A percentile compares a stretch with the other conserved stretches of the same genome.
Evolutionary conservation across 2,888 invertebrate genomes (phyloP).

Genomic region (Ashinkailepas kermadecensis): DNA sequence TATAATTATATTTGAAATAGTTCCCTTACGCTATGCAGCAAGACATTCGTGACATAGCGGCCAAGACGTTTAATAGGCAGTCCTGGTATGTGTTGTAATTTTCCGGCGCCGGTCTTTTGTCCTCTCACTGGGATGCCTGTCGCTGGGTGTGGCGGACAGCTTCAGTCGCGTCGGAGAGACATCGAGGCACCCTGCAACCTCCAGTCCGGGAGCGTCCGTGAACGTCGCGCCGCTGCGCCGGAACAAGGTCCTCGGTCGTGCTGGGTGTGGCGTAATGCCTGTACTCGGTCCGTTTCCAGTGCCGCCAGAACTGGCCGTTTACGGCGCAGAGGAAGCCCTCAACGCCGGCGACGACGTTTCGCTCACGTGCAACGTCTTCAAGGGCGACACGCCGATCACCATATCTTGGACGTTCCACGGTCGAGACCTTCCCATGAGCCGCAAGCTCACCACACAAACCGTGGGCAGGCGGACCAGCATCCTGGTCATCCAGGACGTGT

Average conservation of each 20-base stretch:
- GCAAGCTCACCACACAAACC: conserved; percentile 33
- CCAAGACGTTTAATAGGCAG: too few relatives aligned
- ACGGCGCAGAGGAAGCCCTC: conserved; percentile 33
- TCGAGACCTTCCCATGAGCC: conserved; percentile 36
- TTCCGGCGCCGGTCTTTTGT: neutral
- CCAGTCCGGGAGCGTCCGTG: too few relatives aligned
- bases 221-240: too few relatives aligned
- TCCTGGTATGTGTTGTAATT: too few relatives aligned
- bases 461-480: conserved; percentile 34
- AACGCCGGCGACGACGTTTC: conserved; percentile 67
- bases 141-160: neutral
- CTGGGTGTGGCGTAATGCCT: neutral
- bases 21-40: too few relatives aligned
- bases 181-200: neutral
- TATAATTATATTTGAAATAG: too few relatives aligned
- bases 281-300: conserved; percentile 46
- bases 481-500: conserved; percentile 36
- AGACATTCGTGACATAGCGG: too few relatives aligned
- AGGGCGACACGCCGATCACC: conserved; percentile 42
- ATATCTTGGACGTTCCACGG: conserved; percentile 44
- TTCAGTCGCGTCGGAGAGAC: neutral
- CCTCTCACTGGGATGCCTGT: neutral
- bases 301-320: conserved; percentile 39
- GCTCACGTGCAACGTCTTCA: conserved; percentile 55
- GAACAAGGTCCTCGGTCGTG: neutral